Evolutionary conservation across 2,888 invertebrate genomes (phyloP).

Genomic region (Microplitis manilae): DNA sequence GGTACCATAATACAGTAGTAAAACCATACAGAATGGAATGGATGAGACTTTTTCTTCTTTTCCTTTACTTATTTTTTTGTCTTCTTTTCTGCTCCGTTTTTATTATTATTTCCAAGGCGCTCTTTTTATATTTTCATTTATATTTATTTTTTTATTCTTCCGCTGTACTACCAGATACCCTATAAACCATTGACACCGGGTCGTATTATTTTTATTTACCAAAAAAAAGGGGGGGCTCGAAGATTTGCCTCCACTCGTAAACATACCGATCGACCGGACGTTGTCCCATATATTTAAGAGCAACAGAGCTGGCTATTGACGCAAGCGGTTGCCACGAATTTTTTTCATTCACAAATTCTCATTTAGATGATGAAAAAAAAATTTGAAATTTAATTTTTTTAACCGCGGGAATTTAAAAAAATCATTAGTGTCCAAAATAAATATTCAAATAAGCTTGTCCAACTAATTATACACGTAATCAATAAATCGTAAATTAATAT

Average conservation of each 20-base stretch:
- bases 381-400: too few relatives aligned
- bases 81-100: slow-evolving; percentile 25
- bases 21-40: slow-evolving; percentile 1
- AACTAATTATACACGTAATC: not conserved
- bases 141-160: slow-evolving; percentile 7
- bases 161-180: not conserved
- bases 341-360: slow-evolving; percentile 23
- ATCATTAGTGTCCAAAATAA: not conserved
- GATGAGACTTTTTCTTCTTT: slow-evolving; percentile 9
- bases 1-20: slow-evolving; percentile 4
- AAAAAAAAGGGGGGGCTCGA: slow-evolving; percentile 9
- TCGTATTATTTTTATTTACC: slow-evolving; percentile 36
- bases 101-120: slow-evolving; percentile 12
- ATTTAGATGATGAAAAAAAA: not conserved
- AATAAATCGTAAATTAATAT: not conserved
- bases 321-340: slow-evolving; percentile 22
- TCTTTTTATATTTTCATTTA: not conserved
- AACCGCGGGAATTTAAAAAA: not conserved
- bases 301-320: not conserved
- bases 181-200: slow-evolving; percentile 20
- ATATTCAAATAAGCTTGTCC: not conserved
- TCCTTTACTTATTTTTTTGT: not conserved
- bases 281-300: not conserved
- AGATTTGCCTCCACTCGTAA: slow-evolving; percentile 22
- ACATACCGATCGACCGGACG: slow-evolving; percentile 15